Base-by-base conservation (phyloP, 2,797 vertebrate species). In the Denticeps clupeoides region DNA sequence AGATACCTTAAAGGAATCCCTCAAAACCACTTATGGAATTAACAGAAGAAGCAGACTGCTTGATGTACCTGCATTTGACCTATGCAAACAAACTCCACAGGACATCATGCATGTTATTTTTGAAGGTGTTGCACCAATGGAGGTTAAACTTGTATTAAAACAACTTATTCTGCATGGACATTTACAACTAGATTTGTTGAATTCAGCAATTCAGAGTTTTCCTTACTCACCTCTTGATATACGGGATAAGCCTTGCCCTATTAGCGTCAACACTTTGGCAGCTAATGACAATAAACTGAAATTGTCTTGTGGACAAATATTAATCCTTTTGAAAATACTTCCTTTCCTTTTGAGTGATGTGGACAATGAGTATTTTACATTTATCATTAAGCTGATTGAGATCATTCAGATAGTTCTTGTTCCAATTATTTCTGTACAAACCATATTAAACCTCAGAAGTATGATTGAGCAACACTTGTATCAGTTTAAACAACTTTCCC, bases 281-380 rank as follows among this genome's bases (percentile, higher is more conserved):
- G 12, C 53, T 21, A 56, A 49, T 44, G 53, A 55, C 28, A 49
- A 45, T 7, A 56, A 41, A 45, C 27, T 56, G n/a, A 51, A 56
- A 51, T 54, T 42, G 15, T 40, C 47, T 21, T 31, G 24, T 23
- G 47, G 48, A 7, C 47, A 50, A 45, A 51, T 50, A 54, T 38
- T 45, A 21, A 37, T 46, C 25, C 15, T 56, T 22, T 22, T 51
- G 26, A 41, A 52, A 27, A 47, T 57, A 29, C 19, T 57, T 29
- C 47, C 31, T 26, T 56, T 50, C 46, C 24, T 50, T 29, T 16
- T 28, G 16, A 12, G 32, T 37, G 28, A 45, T 43, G 9, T 49
- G 22, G 24, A 44, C 11, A 56, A 21, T 45, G 40, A 31, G 45
- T 46, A 41, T 55, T 37, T 54, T 5, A 16, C 40, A 13, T 46